Percentiles rank a stretch among this genome's conserved stretches.
These are phyloP conservation scores for Andrena camellia DNA, from an alignment of 2,888 invertebrate genomes.

Conservation along the genomic window DNA sequence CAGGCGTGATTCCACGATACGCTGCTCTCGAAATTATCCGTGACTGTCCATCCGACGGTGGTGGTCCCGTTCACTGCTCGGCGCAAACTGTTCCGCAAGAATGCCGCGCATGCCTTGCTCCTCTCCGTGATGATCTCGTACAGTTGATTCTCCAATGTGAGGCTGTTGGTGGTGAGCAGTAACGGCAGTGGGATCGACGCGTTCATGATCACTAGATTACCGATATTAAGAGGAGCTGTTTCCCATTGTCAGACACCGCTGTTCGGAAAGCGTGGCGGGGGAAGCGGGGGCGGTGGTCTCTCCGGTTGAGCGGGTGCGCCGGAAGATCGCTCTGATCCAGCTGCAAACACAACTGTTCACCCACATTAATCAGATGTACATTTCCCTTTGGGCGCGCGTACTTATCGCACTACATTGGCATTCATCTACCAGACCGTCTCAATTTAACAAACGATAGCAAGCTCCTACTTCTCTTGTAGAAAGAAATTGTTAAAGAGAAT, in stretches of 20 bases:
- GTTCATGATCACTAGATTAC: constrained; percentile 85
- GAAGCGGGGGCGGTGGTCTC: constrained; percentile 93
- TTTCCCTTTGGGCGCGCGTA: constrained; percentile 8
- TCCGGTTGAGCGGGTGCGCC: constrained; percentile 90
- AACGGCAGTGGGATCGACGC: constrained; percentile 83
- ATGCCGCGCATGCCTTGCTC: constrained; percentile 89
- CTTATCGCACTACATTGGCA: constrained; percentile 51
- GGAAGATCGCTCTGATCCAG: constrained; percentile 96
- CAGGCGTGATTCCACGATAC: constrained; percentile 48
- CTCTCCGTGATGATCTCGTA: constrained; percentile 86
- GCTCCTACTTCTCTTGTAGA: constrained; percentile 51
- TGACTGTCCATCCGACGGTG: constrained; percentile 54
- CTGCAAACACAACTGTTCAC: constrained; percentile 86
- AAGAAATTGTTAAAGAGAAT: constrained; percentile 23
- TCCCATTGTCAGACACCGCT: constrained; percentile 94
- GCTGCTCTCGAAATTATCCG: constrained; percentile 61
- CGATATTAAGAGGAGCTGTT: constrained; percentile 86
- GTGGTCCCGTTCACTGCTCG: constrained; percentile 69
- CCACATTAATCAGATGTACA: constrained; percentile 64
- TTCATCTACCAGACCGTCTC: constrained; percentile 57
- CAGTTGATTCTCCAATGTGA: constrained; percentile 78
- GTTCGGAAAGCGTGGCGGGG: constrained; percentile 92
- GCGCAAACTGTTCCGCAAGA: constrained; percentile 88
- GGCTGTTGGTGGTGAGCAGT: constrained; percentile 79
- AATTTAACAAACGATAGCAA: constrained; percentile 58